Evolutionary conservation across 2,113 vertebrate genomes (phyloP).

Genomic region (Desmodus rotundus): DNA sequence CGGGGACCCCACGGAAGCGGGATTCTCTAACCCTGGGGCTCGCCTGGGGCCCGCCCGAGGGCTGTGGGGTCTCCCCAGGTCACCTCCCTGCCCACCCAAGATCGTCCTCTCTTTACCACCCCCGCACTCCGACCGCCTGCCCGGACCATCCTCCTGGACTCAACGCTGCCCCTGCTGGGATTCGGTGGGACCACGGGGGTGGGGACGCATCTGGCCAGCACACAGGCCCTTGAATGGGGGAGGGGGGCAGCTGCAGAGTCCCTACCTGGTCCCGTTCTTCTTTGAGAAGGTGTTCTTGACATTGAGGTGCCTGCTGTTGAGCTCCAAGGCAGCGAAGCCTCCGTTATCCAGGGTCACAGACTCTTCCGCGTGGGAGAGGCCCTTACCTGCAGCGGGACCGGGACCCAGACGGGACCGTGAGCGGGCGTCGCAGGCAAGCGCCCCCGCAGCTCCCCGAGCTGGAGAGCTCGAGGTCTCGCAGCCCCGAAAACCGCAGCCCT

Average conservation of each 20-base stretch:
- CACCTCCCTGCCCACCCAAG: accelerated
- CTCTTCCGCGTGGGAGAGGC: conserved; percentile 88
- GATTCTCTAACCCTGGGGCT: accelerated
- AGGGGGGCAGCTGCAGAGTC: not conserved
- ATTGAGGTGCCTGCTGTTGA: conserved; percentile 92
- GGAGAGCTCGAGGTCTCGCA: too few species aligned
- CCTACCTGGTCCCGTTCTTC: conserved; percentile 94
- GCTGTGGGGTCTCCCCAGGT: accelerated
- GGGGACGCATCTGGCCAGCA: not conserved
- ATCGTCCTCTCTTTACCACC: accelerated
- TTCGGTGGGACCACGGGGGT: accelerated
- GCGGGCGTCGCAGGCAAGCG: accelerated
- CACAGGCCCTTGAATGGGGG: not conserved
- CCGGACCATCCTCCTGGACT: accelerated
- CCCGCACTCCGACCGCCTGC: not conserved
- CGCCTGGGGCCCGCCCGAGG: not conserved
- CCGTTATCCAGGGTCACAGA: conserved; percentile 93
- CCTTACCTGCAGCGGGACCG: conserved; percentile 82
- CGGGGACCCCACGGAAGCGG: accelerated
- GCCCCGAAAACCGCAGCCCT: too few species aligned
- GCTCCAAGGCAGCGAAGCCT: conserved; percentile 93
- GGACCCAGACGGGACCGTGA: not conserved
- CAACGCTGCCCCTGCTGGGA: accelerated
- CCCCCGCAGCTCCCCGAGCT: accelerated
- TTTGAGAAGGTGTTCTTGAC: conserved; percentile 93